Evolutionary conservation across 2,888 invertebrate genomes (phyloP), one percentile per base, ranked within the genome.

Genomic region (Xanthorhoe designata): DNA sequence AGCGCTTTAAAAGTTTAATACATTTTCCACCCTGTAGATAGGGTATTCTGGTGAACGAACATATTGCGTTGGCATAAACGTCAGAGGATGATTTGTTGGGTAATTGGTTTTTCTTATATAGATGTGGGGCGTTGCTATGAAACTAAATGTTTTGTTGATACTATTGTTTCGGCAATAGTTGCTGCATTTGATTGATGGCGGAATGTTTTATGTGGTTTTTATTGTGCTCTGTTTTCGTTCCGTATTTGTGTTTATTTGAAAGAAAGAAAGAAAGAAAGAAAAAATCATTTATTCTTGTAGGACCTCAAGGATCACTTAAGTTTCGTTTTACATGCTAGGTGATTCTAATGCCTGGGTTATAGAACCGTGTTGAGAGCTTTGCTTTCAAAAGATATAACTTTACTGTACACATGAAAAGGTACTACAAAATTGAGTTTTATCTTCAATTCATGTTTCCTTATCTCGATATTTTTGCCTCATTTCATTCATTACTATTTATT

Each of bases 61-160:
- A 92, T 92, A 92, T 92, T 92, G 91, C 89, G 86, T 81, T 88
- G 89, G 91, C 89, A 89, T 89, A 85, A 88, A 90, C 85, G 92
- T 92, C 92, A 92, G 85, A 86, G 84, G 89, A 93, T 93, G 92
- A 93, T 92, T 92, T 92, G 92, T 92, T 89, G 78, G 86, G 90
- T 92, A 92, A 92, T 92, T 92, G 91, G 84, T 89, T 91, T 88
- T 90, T 88, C 85, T 85, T 82, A 84, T 81, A 77, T 86, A 88
- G 86, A 42, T 13, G 38, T 81, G 73, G 77, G 82, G 84, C 85
- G 89, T 91, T 88, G 89, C 87, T 85, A 88, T 82, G 87, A 74
- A 76, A 82, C 81, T 70, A 70, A 70, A 81, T 87, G 88, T 91
- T 91, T 92, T 87, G 89, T 89, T 89, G 85, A 90, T 91, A 90